Base-by-base conservation (phyloP, 2,888 invertebrate species). In the Heliothis peltigera region DNA sequence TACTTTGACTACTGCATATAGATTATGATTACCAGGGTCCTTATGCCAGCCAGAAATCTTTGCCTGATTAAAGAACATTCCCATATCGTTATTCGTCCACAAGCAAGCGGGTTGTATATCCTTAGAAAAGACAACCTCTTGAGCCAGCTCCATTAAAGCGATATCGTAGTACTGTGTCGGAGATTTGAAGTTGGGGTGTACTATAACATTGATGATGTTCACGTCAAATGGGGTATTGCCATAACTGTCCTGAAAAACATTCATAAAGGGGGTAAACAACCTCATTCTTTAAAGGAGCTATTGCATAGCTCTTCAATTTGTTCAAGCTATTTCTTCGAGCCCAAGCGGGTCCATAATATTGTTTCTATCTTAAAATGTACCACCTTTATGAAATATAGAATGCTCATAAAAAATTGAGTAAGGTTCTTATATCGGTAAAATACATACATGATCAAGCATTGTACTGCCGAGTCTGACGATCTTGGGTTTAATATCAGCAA, bases 81-180 rank as follows among this genome's bases (percentile, higher is more conserved):
- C 75, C 0, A 75, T 81, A 54, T 88, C 79, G 12, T 64, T 72
- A 10, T 71, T 71, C 0, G 69, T 70, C 88, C 88, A 91, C 21
- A 93, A 63, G 58, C 93, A 93, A 7, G 91, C 92, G 2, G 93
- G 92, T 55, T 89, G 89, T 5, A 90, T 63, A 25, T 74, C 75
- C 19, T 57, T 71, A 2, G 77, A 82, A 63, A 92, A 90, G 0
- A n/a, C 25, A 0, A 91, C 75, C 0, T 55, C 56, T 0, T 62
- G 52, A 1, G 82, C 79, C 12, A 93, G 42, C 64, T 91, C 85
- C 66, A 93, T 80, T 10, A 92, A 67, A 0, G 92, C 92, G 61
- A 92, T 89, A 49, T 92, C 93, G 54, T 80, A 86, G 59, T 92
- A 91, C 59, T 89, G 87, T 47, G 82, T 86, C 0, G 91, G 92